These are phyloP conservation scores for fruit fly (Drosophila melanogaster) DNA, from an alignment of 1,140 invertebrate species.

Conservation along the genomic window DNA sequence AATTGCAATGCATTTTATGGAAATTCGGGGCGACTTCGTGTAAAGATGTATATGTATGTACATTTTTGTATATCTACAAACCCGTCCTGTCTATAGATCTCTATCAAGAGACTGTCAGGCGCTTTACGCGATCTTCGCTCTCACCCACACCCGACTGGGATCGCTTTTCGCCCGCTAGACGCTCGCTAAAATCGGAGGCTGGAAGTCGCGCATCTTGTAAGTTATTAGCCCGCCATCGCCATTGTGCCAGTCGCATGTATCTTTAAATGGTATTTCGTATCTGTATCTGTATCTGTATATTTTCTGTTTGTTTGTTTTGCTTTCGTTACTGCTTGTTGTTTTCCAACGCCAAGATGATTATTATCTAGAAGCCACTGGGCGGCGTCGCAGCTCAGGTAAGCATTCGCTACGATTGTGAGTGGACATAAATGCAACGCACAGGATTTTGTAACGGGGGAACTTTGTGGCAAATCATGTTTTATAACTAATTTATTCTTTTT, in stretches of 20 bases:
- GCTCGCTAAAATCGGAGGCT: conserved; percentile 74
- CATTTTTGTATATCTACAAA: conserved; percentile 3
- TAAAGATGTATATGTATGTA: conserved; percentile 28
- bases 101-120: conserved; percentile 83
- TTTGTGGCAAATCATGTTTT: too few relatives aligned
- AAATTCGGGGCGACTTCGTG: conserved; percentile 25
- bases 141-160: conserved; percentile 83
- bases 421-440: conserved; percentile 3
- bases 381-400: conserved; percentile 84
- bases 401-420: conserved; percentile 41
- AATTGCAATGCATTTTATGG: conserved; percentile 42
- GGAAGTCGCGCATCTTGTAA: conserved; percentile 80
- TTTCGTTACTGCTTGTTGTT: conserved; percentile 53
- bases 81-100: conserved; percentile 58
- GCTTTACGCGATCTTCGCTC: conserved; percentile 83
- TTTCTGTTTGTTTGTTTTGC: conserved; percentile 37
- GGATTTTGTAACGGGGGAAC: not conserved
- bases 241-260: conserved; percentile 28
- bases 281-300: conserved; percentile 45
- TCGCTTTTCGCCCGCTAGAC: conserved; percentile 72
- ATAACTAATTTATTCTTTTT: not conserved
- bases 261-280: conserved; percentile 21
- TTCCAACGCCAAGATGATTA: conserved; percentile 73
- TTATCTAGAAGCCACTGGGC: conserved; percentile 84
- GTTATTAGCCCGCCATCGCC: conserved; percentile 38